Evolutionary conservation across 2,888 invertebrate genomes (phyloP), one percentile per base, ranked within the genome.

Genomic region (Scaptomyza polygonia): DNA sequence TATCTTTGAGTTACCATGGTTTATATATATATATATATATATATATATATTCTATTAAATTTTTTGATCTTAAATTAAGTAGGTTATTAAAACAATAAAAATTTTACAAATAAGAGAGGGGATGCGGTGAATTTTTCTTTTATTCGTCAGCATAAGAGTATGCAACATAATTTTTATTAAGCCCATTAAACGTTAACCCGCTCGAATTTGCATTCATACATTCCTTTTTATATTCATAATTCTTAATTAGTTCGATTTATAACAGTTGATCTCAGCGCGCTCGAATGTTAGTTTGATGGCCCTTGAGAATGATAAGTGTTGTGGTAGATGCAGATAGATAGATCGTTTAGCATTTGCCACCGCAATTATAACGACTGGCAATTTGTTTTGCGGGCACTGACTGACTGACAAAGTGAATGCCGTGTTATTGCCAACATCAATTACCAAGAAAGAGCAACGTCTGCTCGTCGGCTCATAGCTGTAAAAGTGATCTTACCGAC

Each of bases 341-440:
- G 56, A 73, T 57, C 63, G 47, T 64, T 81, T 72, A 77, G 57
- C 75, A 81, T 68, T 77, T 83, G 85, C 63, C 81, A 67, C 62
- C 67, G 70, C 67, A 67, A 66, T 67, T 72, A 66, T 79, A 68
- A 61, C 48, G 44, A 67, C 58, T 55, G 58, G 44, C 61, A 72
- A 72, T 58, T 73, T 65, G 61, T 27, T 30, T 48, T 68, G 64
- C 8, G 25, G 45, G 52, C 52, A 43, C 27, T 65, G 30, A 30
- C 45, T 9, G 67, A 62, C 14, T 39, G 47, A 47, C 42, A 63
- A 87, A 87, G 83, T 85, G 86, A 83, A 87, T 83, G 83, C 82
- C 63, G 58, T 34, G 34, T 43, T 45, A 25, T 32, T 63, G 52
- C 53, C 65, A 55, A 40, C 56, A 57, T 52, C 59, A 82, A 81